These are phyloP conservation scores for Tetragonula carbonaria DNA, from an alignment of 2,888 invertebrate species.

Conservation along the genomic window DNA sequence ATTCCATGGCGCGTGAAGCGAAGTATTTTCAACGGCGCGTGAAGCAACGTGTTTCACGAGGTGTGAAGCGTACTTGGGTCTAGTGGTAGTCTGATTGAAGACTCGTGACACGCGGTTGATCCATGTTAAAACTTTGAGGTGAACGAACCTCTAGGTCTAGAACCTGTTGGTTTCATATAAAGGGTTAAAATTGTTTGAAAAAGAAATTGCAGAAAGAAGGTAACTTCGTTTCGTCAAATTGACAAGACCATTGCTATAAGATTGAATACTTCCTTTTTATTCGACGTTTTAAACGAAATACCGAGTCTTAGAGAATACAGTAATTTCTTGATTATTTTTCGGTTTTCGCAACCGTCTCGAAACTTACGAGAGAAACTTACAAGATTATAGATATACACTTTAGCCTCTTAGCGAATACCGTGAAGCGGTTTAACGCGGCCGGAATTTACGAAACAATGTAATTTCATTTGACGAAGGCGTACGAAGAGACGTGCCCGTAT, in stretches of 20 bases:
- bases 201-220: no score
- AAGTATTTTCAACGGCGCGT: neutral
- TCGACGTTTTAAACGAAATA: no score
- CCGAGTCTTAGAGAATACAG: no score
- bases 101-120: neutral
- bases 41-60: neutral
- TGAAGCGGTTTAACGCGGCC: constrained; percentile 2
- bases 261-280: no score
- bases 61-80: no score
- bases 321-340: no score
- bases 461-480: constrained; percentile 19
- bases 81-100: neutral
- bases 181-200: no score
- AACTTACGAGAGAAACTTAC: neutral
- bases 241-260: no score
- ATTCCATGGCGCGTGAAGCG: neutral
- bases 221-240: no score
- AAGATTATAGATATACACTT: no score
- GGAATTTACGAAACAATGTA: constrained; percentile 49
- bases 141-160: neutral
- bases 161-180: neutral
- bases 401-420: neutral
- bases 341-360: neutral
- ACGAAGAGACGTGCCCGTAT: constrained; percentile 3
- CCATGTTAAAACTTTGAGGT: neutral